phyloP scores from a whole-genome alignment of 2,113 vertebrate species.

The Columba livia region DNA sequence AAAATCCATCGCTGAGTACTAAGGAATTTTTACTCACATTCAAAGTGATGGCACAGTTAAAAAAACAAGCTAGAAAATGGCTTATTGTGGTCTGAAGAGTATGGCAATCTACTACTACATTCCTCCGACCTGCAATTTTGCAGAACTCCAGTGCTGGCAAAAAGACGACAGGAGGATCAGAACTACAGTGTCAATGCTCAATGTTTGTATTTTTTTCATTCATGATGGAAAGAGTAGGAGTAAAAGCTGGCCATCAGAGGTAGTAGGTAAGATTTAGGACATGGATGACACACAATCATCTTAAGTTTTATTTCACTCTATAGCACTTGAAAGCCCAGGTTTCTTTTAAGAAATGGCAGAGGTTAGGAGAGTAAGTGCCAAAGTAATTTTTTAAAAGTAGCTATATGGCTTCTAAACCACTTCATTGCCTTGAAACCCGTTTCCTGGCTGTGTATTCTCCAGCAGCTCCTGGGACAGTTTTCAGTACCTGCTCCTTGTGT shows the following conservation, averaged over 20 bases:
- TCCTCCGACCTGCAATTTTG: conserved; percentile 40
- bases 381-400: not conserved
- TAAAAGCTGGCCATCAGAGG: not conserved
- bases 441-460: not conserved
- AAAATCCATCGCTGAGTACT: conserved; percentile 8
- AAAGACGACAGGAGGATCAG: not conserved
- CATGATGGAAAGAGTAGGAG: not conserved
- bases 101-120: not conserved
- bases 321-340: not conserved
- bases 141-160: not conserved
- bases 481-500: not conserved
- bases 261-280: not conserved
- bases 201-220: not conserved
- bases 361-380: not conserved
- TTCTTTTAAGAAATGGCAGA: conserved; percentile 2
- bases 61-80: not conserved
- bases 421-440: not conserved
- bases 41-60: not conserved
- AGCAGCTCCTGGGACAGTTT: not conserved
- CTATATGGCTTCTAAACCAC: not conserved
- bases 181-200: not conserved
- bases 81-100: not conserved
- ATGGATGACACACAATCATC: not conserved
- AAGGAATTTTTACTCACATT: conserved; percentile 48
- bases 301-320: conserved; percentile 5